Percentiles rank a stretch among this genome's conserved stretches.
Conservation (phyloP, 2,113 vertebrate genomes). For the Formicarius rufipectus region DNA sequence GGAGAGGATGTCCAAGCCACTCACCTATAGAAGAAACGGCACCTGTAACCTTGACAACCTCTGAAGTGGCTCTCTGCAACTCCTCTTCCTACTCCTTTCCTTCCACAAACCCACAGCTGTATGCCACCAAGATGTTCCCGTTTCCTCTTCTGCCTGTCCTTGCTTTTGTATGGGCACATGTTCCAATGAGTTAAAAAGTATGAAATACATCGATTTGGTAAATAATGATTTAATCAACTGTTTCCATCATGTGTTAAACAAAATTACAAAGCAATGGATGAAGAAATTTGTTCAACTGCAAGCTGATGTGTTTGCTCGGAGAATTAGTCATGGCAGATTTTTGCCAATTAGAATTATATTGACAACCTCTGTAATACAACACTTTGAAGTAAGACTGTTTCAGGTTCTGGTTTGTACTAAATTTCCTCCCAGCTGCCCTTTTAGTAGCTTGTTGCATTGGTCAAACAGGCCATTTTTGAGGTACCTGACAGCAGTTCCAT, state of each 20-base stretch:
- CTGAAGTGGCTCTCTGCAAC: neutral
- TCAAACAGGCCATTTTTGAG: neutral
- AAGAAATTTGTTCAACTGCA: neutral
- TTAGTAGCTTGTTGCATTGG: neutral
- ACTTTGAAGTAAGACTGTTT: neutral
- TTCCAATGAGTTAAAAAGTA: neutral
- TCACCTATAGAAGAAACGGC: neutral
- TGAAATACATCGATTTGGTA: neutral
- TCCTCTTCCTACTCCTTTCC: neutral
- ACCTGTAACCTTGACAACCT: conserved; percentile 30
- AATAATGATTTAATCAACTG: neutral
- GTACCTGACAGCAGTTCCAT: neutral
- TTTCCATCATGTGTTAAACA: neutral
- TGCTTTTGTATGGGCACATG: neutral
- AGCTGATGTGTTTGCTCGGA: neutral
- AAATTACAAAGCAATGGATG: neutral
- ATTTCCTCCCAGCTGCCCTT: neutral
- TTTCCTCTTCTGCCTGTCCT: neutral
- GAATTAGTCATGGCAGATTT: neutral
- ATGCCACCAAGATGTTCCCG: neutral
- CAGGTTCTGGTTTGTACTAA: neutral
- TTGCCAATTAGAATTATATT: neutral
- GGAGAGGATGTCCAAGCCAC: neutral
- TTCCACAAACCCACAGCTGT: neutral
- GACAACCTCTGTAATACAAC: neutral